Base-by-base conservation (phyloP, 2,888 invertebrate species). In the Cordilura impudica region DNA sequence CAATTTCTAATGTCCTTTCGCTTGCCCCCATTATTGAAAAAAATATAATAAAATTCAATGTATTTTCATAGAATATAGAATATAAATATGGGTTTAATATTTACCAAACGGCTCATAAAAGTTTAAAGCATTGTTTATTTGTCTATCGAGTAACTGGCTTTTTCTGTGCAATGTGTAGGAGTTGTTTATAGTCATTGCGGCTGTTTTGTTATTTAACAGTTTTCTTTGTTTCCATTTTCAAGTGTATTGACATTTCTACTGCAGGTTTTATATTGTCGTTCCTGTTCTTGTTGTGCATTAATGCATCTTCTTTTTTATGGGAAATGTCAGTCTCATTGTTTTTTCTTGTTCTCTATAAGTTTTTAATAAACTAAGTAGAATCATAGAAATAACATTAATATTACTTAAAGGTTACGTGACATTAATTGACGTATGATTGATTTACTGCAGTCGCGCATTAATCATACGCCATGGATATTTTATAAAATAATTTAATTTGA, bases 301-400 rank as follows among this genome's bases (percentile, higher is more conserved):
- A 49, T 29, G 31, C n/a, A 21, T 21, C 8, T 45, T 12, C 8
- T n/a, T 12, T 6, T 21, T 39, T 10, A 7, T 43, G 45, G 26
- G 14, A 43, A 60, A 45, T 43, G 60, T 45, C 45, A 60, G 16
- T 60, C 45, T 60, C 60, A 45, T 60, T 60, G 23, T 60, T 60
- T 26, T 23, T 60, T 45, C 26, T 16, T 45, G 23, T 60, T 60
- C 45, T 14, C 10, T 45, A 16, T 45, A 16, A 58, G 23, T 58
- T 43, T 60, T 60, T 26, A 45, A 60, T 29, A 26, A 45, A 45
- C 14, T 10, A 12, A 10, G 8, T 12, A 31, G 1, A 31, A 31
- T 8, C 5, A 29, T 1, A 8, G 8, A 29, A 29, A 29, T 4
- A 10, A 4, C 31, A 31, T 31, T 31, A 10, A 31, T 2, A 31